phyloP scores from a whole-genome alignment of 1,140 invertebrate genomes.

The Ostrea edulis region DNA sequence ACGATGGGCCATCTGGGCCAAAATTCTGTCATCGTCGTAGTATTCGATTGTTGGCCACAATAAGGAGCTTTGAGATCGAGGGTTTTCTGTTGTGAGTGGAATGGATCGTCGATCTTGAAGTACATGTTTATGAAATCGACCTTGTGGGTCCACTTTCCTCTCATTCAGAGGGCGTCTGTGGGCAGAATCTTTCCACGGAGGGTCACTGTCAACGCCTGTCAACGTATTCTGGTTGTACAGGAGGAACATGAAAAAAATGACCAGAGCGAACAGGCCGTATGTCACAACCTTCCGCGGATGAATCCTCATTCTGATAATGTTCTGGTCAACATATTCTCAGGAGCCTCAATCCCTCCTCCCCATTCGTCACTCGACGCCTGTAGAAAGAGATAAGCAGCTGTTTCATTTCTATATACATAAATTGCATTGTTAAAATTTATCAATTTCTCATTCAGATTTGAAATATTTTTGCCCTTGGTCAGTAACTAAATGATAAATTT shows the following conservation, averaged over 20 bases:
- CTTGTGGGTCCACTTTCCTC: conserved; percentile 40
- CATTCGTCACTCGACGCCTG: not conserved
- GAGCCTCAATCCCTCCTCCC: not conserved
- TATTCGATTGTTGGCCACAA: conserved; percentile 62
- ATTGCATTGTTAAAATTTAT: no score
- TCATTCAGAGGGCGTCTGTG: not conserved
- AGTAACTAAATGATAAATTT: no score
- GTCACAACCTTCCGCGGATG: conserved; percentile 53
- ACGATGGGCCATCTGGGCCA: conserved; percentile 65
- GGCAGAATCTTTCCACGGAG: conserved; percentile 44
- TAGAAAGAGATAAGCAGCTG: not conserved
- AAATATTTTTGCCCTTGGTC: no score
- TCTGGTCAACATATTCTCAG: not conserved
- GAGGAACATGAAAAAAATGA: conserved; percentile 59
- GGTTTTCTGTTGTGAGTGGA: not conserved
- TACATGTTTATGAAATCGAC: conserved; percentile 58
- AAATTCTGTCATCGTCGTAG: conserved; percentile 66
- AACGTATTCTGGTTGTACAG: conserved; percentile 60
- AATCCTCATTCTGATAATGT: conserved; percentile 50
- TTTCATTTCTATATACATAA: no score
- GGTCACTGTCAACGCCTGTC: conserved; percentile 35
- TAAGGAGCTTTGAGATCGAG: not conserved
- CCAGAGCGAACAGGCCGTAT: conserved; percentile 43
- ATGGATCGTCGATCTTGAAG: not conserved
- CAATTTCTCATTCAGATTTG: no score